Evolutionary conservation across 2,113 vertebrate genomes (phyloP).

Genomic region (Lipophrys pholis): DNA sequence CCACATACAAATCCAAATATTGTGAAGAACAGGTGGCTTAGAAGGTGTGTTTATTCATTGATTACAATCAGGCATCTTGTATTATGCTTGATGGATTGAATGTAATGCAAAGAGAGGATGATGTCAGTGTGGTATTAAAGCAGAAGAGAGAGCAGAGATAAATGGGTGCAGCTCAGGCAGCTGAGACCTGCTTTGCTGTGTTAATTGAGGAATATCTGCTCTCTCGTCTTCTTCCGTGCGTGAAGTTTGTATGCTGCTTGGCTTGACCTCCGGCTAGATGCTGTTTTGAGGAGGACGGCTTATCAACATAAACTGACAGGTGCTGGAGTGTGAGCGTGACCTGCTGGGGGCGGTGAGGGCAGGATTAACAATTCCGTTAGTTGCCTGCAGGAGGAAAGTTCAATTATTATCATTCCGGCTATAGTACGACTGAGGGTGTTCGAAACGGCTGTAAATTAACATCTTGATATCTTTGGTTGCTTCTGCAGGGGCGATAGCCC

Average conservation of each 20-base stretch:
- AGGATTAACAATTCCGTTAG: slow-evolving; percentile 28
- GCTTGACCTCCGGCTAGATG: slow-evolving; percentile 19
- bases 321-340: slow-evolving; percentile 36
- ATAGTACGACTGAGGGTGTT: neutral
- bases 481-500: too few species aligned
- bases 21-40: neutral
- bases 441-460: too few species aligned
- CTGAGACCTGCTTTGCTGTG: slow-evolving; percentile 1
- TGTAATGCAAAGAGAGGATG: neutral
- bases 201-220: slow-evolving; percentile 1
- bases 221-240: neutral
- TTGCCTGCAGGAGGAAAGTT: neutral
- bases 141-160: neutral
- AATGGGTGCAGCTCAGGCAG: neutral
- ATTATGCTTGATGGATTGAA: neutral
- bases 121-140: neutral
- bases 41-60: neutral
- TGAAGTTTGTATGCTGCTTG: slow-evolving; percentile 15
- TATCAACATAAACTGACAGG: slow-evolving; percentile 41
- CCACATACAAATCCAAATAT: neutral
- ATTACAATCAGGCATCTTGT: neutral
- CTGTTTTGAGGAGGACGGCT: neutral
- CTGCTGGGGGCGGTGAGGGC: slow-evolving; percentile 24
- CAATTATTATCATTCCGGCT: slow-evolving; percentile 27
- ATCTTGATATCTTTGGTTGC: too few species aligned